Base-by-base conservation (phyloP, 2,797 vertebrate species). In the Esox lucius region DNA sequence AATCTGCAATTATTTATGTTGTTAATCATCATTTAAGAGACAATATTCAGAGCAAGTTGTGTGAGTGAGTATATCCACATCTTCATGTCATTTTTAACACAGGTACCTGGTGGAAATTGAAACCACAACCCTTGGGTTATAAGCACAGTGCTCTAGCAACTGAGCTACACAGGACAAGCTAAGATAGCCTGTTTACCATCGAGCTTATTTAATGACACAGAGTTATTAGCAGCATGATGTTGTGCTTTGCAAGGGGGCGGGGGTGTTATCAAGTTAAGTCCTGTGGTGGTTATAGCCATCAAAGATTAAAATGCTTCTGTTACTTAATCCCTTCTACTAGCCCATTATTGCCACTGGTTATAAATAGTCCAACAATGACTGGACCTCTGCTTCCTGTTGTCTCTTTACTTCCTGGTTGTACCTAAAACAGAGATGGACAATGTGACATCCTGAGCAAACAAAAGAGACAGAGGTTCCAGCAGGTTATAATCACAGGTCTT, bases 381-480 rank as follows among this genome's bases (percentile, higher is more conserved):
- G 56, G 56, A 22, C n/a, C 9, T 59, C 62, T 51, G 24, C 66
- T 73, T 72, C 77, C 33, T 76, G 70, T 9, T 61, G 56, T 74
- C 76, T 28, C 78, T 81, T 61, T 31, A 84, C 68, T 24, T 74
- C 22, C 64, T 83, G 80, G 26, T 83, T 78, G 74, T 86, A 84
- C 69, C 84, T 86, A 53, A 16, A 83, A 66, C 26, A 66, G 26
- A 77, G n/a, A 79, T 24, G 66, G 8, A 81, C 8, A 71, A 26
- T 8, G 71, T 39, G 15, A 49, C 64, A 35, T 61, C 49, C 31
- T 5, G 53, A 42, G 66, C 15, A 33, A 33, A n/a, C 66, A n/a
- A 76, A 51, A 59, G 9, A 46, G 3, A 35, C 22, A 71, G 24
- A 70, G 46, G 35, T 33, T 53, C 17, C 35, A 35, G 15, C 26